phyloP scores from a whole-genome alignment of 2,113 vertebrate genomes.

The Triplophysa tibetana region DNA sequence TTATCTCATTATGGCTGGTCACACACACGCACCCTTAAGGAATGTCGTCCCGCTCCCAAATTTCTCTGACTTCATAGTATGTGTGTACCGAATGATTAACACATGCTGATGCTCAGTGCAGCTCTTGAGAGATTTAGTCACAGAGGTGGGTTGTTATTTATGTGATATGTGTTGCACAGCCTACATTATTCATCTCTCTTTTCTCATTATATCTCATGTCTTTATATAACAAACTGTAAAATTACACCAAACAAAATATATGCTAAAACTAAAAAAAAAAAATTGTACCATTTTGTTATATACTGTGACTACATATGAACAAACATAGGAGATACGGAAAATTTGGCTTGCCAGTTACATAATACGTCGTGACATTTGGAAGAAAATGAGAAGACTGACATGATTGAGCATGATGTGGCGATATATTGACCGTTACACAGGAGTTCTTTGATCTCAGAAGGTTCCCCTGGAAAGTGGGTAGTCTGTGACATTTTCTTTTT shows the following conservation, averaged over 20 bases:
- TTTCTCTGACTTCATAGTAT: neutral
- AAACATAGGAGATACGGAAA: too few relatives aligned
- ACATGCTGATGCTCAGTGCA: neutral
- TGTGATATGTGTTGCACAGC: too few relatives aligned
- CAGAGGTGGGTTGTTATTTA: neutral
- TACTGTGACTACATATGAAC: too few relatives aligned
- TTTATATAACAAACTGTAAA: too few relatives aligned
- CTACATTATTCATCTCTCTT: neutral
- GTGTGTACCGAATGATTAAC: conserved; percentile 14
- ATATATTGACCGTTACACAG: conserved; percentile 5
- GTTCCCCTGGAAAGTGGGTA: conserved; percentile 12
- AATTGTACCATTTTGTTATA: too few relatives aligned
- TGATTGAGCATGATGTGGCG: neutral
- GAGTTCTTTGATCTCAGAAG: conserved; percentile 41
- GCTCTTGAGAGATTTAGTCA: neutral
- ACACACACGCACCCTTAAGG: neutral
- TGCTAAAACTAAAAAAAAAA: too few relatives aligned
- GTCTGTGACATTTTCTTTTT: conserved; percentile 24
- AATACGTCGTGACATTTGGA: neutral
- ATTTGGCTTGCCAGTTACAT: neutral
- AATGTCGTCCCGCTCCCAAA: neutral
- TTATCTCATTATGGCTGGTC: conserved; percentile 5
- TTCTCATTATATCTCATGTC: neutral
- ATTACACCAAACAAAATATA: neutral
- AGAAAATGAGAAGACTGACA: neutral